Base-by-base conservation (phyloP, 2,113 vertebrate genomes). In the Melanotaenia duboulayi region DNA sequence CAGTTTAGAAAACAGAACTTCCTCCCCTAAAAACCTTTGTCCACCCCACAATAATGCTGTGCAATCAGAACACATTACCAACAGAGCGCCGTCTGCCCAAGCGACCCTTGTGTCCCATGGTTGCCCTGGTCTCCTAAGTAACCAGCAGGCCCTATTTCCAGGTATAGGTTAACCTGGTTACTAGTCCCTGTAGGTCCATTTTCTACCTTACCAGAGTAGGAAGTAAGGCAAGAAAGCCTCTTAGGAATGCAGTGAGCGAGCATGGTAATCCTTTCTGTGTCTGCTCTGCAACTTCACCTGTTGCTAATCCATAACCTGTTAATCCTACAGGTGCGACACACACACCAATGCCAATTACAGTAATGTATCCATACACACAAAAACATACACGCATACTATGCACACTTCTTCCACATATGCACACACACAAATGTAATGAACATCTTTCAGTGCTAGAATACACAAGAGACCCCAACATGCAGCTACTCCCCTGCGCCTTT, bases 211-310 rank as follows among this genome's bases (percentile, higher is more conserved):
- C 78, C 66, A 4, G 51, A 71, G 80, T 61, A 65, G 44, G 65
- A 75, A 69, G 77, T 60, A 78, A 79, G 65, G 57, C 68, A 40
- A 75, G 74, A 91, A 92, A 93, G 90, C 92, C 80, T 91, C 90
- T 93, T 92, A 90, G 6, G 25, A 57, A 16, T 73, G 48, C 54
- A 80, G 74, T 74, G 73, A 86, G 60, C 60, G 57, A 71, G 58
- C 84, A 65, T 37, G 37, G 25, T 94, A 93, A 94, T 93, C 93
- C 90, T 76, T 46, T 80, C 70, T 83, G 77, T 93, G 91, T 93
- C 90, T 85, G 87, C 87, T 92, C 91, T 86, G 92, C 93, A 94
- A 92, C 87, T 94, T 93, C 83, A 88, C 89, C 89, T 89, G 74
- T 82, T 65, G 66, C 84, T 94, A 92, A 94, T 81, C 91, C 90